Conservation (phyloP, 2,113 vertebrate genomes). For the Corythornis vintsioides region DNA sequence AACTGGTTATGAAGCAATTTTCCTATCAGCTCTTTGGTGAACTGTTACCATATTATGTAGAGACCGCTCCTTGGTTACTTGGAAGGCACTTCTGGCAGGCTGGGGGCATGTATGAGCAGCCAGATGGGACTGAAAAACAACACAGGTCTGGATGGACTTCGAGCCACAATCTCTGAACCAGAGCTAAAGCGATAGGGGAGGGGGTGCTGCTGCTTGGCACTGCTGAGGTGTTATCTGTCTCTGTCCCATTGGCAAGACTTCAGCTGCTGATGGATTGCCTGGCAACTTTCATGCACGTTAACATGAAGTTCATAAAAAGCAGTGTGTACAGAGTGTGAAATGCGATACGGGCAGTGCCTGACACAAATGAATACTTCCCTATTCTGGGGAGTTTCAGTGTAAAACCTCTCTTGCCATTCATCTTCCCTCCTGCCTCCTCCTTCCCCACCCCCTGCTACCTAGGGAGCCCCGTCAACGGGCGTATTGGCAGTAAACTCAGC, state of each 20-base stretch:
- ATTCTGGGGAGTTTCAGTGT: not conserved
- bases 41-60: not conserved
- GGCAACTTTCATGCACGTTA: not conserved
- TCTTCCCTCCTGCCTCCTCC: not conserved
- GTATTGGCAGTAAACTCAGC: constrained; percentile 8
- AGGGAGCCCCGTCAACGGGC: not conserved
- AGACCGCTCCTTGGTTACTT: not conserved
- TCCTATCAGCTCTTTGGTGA: not conserved
- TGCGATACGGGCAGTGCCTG: not conserved
- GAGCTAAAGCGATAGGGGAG: not conserved
- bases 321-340: not conserved
- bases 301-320: not conserved
- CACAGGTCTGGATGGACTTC: fast-evolving
- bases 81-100: not conserved
- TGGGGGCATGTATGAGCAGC: fast-evolving
- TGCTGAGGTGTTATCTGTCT: not conserved
- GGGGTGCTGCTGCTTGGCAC: not conserved
- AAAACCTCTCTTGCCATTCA: constrained; percentile 22
- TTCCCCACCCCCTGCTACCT: not conserved
- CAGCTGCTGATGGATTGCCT: constrained; percentile 6
- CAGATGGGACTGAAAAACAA: not conserved
- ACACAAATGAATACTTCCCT: not conserved
- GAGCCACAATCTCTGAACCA: fast-evolving
- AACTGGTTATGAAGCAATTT: not conserved
- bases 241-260: not conserved